Evolutionary conservation across 2,888 invertebrate species (phyloP).

Genomic region (Odontomyia ornata): DNA sequence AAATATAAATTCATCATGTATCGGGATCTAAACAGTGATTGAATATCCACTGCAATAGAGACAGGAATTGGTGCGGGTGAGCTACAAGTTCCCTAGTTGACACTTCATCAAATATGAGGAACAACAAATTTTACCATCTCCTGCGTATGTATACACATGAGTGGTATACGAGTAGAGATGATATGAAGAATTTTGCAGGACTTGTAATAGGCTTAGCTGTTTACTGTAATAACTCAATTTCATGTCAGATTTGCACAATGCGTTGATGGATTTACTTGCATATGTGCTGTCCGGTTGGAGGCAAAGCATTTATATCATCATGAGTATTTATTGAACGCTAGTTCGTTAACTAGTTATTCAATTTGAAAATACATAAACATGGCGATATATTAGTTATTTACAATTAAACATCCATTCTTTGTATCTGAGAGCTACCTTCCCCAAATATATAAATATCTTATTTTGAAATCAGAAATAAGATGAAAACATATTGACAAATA

Average conservation of each 20-base stretch:
- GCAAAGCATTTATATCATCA: not conserved
- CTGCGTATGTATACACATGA: not conserved
- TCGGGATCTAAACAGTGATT: not conserved
- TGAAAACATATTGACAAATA: no score
- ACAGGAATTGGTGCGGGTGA: not conserved
- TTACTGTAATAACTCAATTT: constrained; percentile 9
- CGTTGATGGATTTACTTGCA: constrained; percentile 4
- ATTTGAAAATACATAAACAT: no score
- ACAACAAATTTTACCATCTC: not conserved
- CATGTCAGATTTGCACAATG: not conserved
- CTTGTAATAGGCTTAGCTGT: constrained; percentile 8
- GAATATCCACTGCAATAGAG: not conserved
- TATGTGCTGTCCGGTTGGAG: not conserved
- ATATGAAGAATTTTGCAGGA: not conserved
- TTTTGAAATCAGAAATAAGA: no score
- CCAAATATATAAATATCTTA: no score
- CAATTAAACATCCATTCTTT: no score
- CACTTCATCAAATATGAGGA: constrained; percentile 13
- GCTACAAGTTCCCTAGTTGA: constrained; percentile 4
- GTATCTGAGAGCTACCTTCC: no score
- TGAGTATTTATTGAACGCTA: no score
- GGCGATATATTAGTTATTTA: no score
- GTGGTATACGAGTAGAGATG: no score
- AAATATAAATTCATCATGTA: constrained; percentile 29
- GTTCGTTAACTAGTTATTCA: no score